Evolutionary conservation across 2,797 vertebrate species (phyloP).

Genomic region (Pyrocephalus nanus): DNA sequence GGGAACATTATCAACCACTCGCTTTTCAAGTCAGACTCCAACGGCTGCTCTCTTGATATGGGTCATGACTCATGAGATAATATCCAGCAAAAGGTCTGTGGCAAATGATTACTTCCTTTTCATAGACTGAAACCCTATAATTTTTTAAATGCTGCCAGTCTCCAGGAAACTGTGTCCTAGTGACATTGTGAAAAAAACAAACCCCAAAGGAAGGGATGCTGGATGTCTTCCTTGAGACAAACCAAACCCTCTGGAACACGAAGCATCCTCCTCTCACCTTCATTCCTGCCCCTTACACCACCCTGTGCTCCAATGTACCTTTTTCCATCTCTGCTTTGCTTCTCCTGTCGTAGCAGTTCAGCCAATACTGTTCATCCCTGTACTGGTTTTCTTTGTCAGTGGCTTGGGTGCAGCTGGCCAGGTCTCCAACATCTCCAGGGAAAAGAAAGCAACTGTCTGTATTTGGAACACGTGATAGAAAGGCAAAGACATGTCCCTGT

Average conservation of each 20-base stretch:
- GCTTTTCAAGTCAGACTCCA: constrained; percentile 53
- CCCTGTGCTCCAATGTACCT: background rate
- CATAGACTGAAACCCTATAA: constrained; percentile 25
- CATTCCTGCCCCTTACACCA: background rate
- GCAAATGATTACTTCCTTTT: constrained; percentile 53
- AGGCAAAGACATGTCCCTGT: background rate
- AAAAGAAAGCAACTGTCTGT: background rate
- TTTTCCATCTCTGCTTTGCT: background rate
- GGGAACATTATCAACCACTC: constrained; percentile 38
- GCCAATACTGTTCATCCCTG: background rate
- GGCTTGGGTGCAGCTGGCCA: background rate
- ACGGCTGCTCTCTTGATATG: constrained; percentile 29
- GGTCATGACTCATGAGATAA: constrained; percentile 65
- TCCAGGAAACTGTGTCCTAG: constrained; percentile 7
- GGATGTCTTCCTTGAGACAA: background rate
- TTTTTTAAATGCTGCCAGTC: constrained; percentile 41
- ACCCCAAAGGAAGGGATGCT: background rate
- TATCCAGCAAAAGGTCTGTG: constrained; percentile 59
- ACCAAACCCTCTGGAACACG: background rate
- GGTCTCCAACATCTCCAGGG: background rate
- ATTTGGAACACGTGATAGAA: background rate
- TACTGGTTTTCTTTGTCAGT: background rate
- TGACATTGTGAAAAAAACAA: background rate
- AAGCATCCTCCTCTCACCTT: background rate
- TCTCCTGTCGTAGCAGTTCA: background rate